Percentiles rank a stretch among this genome's conserved stretches.
Evolutionary conservation across 2,797 vertebrate genomes (phyloP).

Genomic region (Nasua narica): DNA sequence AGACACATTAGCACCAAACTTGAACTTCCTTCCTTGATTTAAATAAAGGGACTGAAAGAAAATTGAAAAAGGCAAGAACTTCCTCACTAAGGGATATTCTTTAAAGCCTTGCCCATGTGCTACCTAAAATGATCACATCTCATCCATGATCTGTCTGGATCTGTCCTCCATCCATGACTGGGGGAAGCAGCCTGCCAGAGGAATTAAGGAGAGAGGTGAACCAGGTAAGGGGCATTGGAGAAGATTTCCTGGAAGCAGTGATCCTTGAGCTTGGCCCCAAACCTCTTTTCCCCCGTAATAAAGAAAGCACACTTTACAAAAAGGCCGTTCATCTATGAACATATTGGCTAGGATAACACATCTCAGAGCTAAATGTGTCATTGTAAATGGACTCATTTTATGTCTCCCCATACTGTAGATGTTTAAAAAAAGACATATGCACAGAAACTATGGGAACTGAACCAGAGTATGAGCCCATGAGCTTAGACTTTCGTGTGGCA

Average conservation of each 20-base stretch:
- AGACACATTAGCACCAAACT: not conserved
- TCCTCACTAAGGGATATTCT: not conserved
- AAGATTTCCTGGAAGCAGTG: not conserved
- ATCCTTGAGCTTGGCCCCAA: not conserved
- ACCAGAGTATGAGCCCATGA: not conserved
- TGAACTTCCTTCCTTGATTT: not conserved
- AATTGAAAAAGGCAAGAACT: not conserved
- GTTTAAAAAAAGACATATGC: conserved; percentile 33
- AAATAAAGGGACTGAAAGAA: not conserved
- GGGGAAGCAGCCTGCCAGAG: no score
- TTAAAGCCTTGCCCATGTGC: not conserved
- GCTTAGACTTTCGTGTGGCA: not conserved
- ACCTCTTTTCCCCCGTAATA: conserved; percentile 15
- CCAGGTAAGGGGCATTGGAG: rapidly evolving
- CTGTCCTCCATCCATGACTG: no score
- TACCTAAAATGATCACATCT: not conserved
- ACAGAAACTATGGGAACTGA: conserved; percentile 40
- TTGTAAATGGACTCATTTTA: conserved; percentile 66
- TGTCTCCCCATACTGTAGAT: conserved; percentile 37
- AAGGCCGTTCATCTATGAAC: conserved; percentile 47
- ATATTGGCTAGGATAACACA: conserved; percentile 55
- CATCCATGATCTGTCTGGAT: no score
- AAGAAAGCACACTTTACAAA: conserved; percentile 38
- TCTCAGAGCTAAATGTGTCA: conserved; percentile 64
- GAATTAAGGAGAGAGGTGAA: not conserved